Evolutionary conservation across 1,140 invertebrate species (phyloP), one percentile per base, ranked within the genome.

Genomic region (Ruditapes philippinarum): DNA sequence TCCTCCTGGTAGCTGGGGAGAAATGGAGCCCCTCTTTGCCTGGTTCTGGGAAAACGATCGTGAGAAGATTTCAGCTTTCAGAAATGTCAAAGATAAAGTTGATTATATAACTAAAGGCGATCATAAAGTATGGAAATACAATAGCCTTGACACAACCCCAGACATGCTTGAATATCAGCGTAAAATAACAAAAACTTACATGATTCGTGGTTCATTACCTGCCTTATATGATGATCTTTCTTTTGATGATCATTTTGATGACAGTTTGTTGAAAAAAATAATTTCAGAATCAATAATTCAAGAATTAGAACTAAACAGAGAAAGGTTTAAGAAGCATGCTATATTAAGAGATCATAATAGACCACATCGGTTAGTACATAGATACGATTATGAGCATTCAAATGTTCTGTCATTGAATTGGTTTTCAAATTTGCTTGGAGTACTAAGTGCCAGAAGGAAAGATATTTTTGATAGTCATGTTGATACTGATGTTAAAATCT

Each of bases 1-100:
- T 89, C 94, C 94, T 0, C 88, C 92, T 0, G 94, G 94, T 25
- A 86, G 49, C 62, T 95, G 94, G 94, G 92, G 92, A 9, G 70
- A 88, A n/a, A 92, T 93, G 90, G 57, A 68, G 5, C 76, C 78
- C 14, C 51, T 86, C 38, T 65, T 88, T 14, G 92, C 92, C 12
- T 95, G 94, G 94, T 17, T 65, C 31, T 90, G 91, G 80, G 79
- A 92, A 40, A 84, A 89, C 19, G 7, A 82, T 14, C 60, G 62
- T n/a, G 51, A 91, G 22, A 62, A 91, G 22, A 36, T 90, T 38
- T 45, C 89, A 4, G 33, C 38, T 17, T 65, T 91, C 9, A 51
- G 70, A 1, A 81, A 82, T 45, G 82, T 82, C 0, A 82, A 78
- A 78, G 89, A 91, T 40, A 89, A 93, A 73, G 85, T 91, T 0